Conservation (phyloP, 2,113 vertebrate species). For the Trachemys scripta region DNA sequence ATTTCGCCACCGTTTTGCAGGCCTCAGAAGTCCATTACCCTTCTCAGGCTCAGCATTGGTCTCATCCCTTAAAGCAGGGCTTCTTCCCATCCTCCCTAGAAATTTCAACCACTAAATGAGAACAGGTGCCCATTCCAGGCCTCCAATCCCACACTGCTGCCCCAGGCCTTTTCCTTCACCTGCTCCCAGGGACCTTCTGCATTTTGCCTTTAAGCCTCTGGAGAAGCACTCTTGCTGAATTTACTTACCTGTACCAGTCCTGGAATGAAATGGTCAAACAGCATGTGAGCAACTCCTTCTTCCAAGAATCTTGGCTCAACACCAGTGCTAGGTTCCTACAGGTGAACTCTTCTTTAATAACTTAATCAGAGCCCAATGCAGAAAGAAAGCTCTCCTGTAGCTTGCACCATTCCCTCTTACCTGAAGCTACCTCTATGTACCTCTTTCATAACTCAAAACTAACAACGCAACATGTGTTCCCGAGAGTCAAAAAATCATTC, state of each 20-base stretch:
- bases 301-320: background rate
- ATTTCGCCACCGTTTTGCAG: background rate
- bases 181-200: background rate
- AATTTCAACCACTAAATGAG: background rate
- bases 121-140: background rate
- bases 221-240: background rate
- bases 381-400: background rate
- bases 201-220: background rate
- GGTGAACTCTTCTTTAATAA: background rate
- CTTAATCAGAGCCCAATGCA: background rate
- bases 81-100: rapidly evolving
- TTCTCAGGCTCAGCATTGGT: rapidly evolving
- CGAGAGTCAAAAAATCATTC: background rate
- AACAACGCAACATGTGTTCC: background rate
- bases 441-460: background rate
- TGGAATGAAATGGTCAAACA: background rate
- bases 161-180: background rate
- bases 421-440: background rate
- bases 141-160: background rate
- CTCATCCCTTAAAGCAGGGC: background rate
- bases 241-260: background rate
- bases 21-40: background rate
- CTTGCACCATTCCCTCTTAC: background rate
- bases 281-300: background rate
- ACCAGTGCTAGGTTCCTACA: background rate